Evolutionary conservation across 1,140 invertebrate species (phyloP).

Genomic region (Temnothorax nylanderi): DNA sequence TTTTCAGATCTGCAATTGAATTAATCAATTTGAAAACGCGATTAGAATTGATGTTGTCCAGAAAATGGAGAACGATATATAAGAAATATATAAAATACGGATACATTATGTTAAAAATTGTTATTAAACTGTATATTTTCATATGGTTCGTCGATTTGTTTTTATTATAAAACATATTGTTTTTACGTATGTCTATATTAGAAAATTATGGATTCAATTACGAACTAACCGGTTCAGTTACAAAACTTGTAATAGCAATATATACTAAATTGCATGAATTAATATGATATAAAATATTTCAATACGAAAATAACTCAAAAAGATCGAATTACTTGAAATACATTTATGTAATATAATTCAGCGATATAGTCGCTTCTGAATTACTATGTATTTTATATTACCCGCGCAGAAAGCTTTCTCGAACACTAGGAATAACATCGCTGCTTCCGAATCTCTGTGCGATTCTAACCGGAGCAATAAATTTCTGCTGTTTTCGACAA

Average conservation of each 20-base stretch:
- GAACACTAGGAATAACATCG: neutral
- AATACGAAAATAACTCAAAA: neutral
- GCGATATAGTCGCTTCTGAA: neutral
- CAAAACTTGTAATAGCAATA: neutral
- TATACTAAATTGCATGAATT: no score
- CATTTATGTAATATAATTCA: neutral
- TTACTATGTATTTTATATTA: neutral
- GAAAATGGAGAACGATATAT: neutral
- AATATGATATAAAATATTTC: neutral
- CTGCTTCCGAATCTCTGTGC: neutral
- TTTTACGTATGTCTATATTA: neutral
- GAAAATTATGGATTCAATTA: neutral
- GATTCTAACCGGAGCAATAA: constrained; percentile 8
- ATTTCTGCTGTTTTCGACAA: constrained; percentile 53
- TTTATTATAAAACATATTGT: neutral
- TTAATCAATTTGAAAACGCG: neutral
- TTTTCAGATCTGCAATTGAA: neutral
- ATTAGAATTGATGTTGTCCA: neutral
- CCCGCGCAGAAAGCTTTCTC: neutral
- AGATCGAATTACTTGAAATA: constrained; percentile 12
- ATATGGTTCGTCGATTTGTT: neutral
- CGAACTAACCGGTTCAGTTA: neutral
- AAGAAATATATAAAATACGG: neutral
- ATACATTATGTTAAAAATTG: neutral
- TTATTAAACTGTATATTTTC: neutral